A percentile compares a stretch with the other conserved stretches of the same genome.
These are phyloP conservation scores for Pseudachorutes palmiensis DNA, from an alignment of 1,140 invertebrate genomes.

Conservation along the genomic window DNA sequence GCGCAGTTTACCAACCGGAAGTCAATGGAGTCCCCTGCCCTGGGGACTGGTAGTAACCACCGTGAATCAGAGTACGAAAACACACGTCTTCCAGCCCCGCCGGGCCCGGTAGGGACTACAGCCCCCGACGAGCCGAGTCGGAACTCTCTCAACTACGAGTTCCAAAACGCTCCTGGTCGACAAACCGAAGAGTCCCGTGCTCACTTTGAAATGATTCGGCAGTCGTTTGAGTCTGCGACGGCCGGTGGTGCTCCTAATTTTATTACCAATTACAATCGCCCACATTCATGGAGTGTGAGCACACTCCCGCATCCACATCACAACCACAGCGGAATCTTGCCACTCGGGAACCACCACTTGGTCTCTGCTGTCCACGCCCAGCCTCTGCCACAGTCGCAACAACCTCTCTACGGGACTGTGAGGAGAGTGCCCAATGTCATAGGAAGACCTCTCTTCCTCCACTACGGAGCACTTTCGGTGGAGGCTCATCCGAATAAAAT, in stretches of 20 bases:
- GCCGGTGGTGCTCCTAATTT: slow-evolving; percentile 12
- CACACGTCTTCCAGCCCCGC: slow-evolving; percentile 13
- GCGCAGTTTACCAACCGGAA: slow-evolving; percentile 33
- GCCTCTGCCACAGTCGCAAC: slow-evolving; percentile 16
- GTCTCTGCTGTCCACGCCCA: slow-evolving; percentile 4
- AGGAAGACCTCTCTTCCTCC: slow-evolving; percentile 35
- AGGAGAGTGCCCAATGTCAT: slow-evolving; percentile 37
- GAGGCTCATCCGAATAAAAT: slow-evolving; percentile 39
- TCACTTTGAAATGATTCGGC: slow-evolving; percentile 38
- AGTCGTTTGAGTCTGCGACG: slow-evolving; percentile 35
- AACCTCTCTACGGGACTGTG: slow-evolving; percentile 36
- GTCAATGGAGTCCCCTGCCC: slow-evolving; percentile 23
- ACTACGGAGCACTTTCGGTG: slow-evolving; percentile 35
- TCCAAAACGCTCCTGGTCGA: slow-evolving; percentile 33
- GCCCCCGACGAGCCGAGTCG: background rate
- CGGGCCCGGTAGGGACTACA: background rate
- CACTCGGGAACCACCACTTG: background rate
- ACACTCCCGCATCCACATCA: slow-evolving; percentile 24
- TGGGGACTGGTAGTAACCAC: background rate
- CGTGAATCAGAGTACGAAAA: slow-evolving; percentile 36
- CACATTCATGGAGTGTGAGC: slow-evolving; percentile 35
- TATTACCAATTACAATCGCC: slow-evolving; percentile 30
- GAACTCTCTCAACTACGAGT: slow-evolving; percentile 29
- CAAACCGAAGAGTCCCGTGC: slow-evolving; percentile 32
- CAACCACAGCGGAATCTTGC: slow-evolving; percentile 11